A percentile compares a stretch with the other conserved stretches of the same genome.
Evolutionary conservation across 2,797 vertebrate genomes (phyloP).

Genomic region (Sorex maritimensis): DNA sequence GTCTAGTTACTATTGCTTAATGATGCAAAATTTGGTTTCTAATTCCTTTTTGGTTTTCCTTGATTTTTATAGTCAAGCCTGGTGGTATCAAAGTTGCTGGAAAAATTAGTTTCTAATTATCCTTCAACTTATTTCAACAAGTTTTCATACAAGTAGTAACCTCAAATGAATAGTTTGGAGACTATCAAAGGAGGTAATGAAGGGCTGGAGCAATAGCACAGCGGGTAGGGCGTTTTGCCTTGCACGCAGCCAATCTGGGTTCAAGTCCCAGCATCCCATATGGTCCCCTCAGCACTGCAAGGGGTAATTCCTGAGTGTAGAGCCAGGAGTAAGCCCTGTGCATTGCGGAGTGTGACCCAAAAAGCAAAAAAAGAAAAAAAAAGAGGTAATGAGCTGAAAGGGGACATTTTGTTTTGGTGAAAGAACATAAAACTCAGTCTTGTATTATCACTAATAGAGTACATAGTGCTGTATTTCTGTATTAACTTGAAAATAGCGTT

Average conservation of each 20-base stretch:
- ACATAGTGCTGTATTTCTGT: not conserved
- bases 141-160: not conserved
- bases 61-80: not conserved
- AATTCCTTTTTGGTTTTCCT: not conserved
- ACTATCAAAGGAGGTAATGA: not conserved
- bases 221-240: too few species aligned
- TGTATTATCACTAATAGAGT: not conserved
- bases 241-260: too few species aligned
- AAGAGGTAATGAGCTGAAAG: slow-evolving; percentile 1
- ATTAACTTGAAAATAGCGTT: slow-evolving; percentile 9
- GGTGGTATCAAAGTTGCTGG: not conserved
- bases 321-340: too few species aligned
- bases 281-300: too few species aligned
- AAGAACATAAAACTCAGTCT: slow-evolving; percentile 6
- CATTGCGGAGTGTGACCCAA: too few species aligned
- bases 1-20: not conserved
- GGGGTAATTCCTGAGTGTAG: too few species aligned
- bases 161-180: not conserved
- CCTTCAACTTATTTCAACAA: not conserved
- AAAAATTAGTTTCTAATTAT: not conserved
- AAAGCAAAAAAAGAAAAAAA: not conserved
- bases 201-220: too few species aligned
- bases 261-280: too few species aligned
- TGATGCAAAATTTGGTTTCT: slow-evolving; percentile 26
- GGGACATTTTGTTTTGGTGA: not conserved